Conservation (phyloP, 2,797 vertebrate species). For the Clarias pachynema region DNA sequence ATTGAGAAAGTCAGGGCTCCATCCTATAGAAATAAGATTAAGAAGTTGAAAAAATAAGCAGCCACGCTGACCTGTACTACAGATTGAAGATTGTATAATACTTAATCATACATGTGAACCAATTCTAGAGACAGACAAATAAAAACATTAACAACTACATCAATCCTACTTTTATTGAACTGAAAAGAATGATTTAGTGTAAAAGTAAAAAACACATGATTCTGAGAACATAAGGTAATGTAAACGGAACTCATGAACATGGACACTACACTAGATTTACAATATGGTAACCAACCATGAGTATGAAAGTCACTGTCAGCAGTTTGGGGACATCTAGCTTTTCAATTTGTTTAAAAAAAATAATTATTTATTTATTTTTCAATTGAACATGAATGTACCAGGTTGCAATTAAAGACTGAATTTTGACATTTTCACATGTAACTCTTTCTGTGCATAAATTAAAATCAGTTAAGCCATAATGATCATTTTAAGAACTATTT, state of each 20-base stretch:
- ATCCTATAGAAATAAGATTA: background rate
- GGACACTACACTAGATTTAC: conserved; percentile 32
- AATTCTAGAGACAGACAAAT: background rate
- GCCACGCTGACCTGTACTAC: background rate
- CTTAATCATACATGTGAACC: background rate
- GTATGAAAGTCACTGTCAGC: conserved; percentile 15
- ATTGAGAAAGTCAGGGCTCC: background rate
- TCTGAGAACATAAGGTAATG: conserved; percentile 13
- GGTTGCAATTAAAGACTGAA: background rate
- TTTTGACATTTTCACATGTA: background rate
- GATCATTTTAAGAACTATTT: background rate
- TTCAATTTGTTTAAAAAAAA: background rate
- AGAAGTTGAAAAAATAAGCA: too few relatives aligned
- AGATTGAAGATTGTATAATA: conserved; percentile 3
- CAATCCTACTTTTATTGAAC: conserved; percentile 44
- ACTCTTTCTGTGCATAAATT: background rate
- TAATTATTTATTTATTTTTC: background rate
- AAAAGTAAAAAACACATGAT: conserved; percentile 11
- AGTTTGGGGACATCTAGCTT: conserved; percentile 4
- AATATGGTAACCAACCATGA: conserved; percentile 17
- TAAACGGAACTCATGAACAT: conserved; percentile 2
- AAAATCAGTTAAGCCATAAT: background rate
- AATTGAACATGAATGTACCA: background rate
- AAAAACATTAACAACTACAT: conserved; percentile 16
- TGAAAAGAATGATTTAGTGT: conserved; percentile 28